Base-by-base conservation (phyloP, 2,113 vertebrate genomes). In the Hydrolagus affinis region DNA sequence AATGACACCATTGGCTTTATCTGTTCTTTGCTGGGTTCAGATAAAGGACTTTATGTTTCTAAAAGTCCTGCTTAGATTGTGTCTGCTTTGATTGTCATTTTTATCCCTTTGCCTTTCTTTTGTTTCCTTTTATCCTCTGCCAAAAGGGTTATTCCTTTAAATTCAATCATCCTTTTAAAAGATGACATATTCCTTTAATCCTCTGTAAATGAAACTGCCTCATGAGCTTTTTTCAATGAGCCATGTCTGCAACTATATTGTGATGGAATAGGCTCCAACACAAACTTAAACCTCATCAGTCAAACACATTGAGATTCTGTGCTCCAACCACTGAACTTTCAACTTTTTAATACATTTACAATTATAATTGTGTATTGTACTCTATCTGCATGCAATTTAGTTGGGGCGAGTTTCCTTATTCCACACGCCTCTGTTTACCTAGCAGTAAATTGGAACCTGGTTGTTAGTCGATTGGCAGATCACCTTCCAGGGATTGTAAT, bases 131-230 rank as follows among this genome's bases (percentile, higher is more conserved):
- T 66, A 83, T 83, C 62, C 78, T 83, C 60, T 83, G 62, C 25
- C 78, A 83, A 83, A 83, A 77, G 69, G 30, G 59, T 70, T 85
- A 60, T 85, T 69, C 28, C 56, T 73, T 69, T 68, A 66, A 32
- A 72, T 28, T 70, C 30, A 69, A n/a, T 76, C 32, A 85, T 72
- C 85, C 76, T 85, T 73, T 78, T 78, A 62, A 44, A 80, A 83
- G 64, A 64, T 68, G 85, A 66, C 70, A 69, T 23, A n/a, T 77
- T 59, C 17, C n/a, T 69, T 86, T 91, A 92, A 91, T 92, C 91
- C 90, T 87, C 74, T 85, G 83, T 86, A 89, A 87, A 91, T 88
- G 88, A 88, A 90, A 92, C 83, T 85, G 88, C 90, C 83, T 62
- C 86, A 85, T 89, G 78, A 86, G 90, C 90, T 87, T n/a, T 87